Evolutionary conservation across 2,888 invertebrate genomes (phyloP), one percentile per base, ranked within the genome.

Genomic region (Oasisia sp.): DNA sequence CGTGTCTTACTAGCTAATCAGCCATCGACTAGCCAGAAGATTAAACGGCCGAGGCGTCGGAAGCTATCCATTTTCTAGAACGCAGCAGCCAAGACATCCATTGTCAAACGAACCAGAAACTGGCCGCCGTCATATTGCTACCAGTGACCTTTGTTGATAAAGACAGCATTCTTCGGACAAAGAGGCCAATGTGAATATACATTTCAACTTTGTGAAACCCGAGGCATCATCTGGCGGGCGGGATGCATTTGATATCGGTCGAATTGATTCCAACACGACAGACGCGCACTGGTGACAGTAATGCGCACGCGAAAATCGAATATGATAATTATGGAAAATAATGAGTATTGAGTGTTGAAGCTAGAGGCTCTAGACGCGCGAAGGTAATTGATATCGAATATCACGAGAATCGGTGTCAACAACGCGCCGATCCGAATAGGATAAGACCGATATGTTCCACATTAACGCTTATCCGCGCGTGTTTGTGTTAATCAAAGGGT

Each of bases 241-340:
- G 50, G 14, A 50, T 38, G 38, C 19, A 74, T n/a, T 27, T 74
- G 27, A 74, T 74, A 27, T 4, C 74, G 27, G 74, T 27, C 74
- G 74, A 74, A 74, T 74, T 74, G 74, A 74, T 74, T 74, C 27
- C 74, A 74, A n/a, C 74, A 27, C 74, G 74, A 74, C 74, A 5
- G 7, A 74, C 7, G 27, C n/a, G 5, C 0, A 19, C 27, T 19
- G 27, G n/a, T 27, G 74, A 74, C 74, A 19, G 14, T n/a, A 74
- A 14, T 19, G 74, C 27, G 74, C 74, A 74, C 27, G 50, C 0
- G 14, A 74, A 74, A n/a, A 74, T 74, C 74, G 74, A 74, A 74
- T 74, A 74, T 74, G 74, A 74, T 74, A 74, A 74, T 74, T 74
- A 74, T 74, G n/a, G 74, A 74, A 74, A 74, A 74, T 74, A 74